Percentiles rank a stretch among this genome's conserved stretches.
Conservation (phyloP, 2,797 vertebrate species). For the Alosa sapidissima region DNA sequence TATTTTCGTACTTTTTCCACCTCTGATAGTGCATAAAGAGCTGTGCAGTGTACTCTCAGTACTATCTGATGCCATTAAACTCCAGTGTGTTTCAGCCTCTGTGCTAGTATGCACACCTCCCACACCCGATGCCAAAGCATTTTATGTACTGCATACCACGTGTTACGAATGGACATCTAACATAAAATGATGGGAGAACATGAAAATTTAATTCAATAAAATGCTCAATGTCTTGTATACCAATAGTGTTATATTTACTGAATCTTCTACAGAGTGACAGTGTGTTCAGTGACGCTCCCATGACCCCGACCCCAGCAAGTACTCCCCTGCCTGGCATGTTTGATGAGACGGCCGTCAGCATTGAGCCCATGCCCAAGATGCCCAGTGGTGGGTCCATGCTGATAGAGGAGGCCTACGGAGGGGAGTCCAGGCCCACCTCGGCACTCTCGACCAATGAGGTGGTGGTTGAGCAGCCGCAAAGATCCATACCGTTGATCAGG, state of each 20-base stretch:
- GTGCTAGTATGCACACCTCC: too few relatives aligned
- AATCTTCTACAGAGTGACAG: slow-evolving; percentile 45
- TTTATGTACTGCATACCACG: too few relatives aligned
- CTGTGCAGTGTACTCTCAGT: too few relatives aligned
- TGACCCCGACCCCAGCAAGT: slow-evolving; percentile 42
- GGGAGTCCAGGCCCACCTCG: slow-evolving; percentile 38
- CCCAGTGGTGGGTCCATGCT: slow-evolving; percentile 31
- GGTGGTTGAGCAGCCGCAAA: slow-evolving; percentile 50
- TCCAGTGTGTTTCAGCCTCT: too few relatives aligned
- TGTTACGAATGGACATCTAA: too few relatives aligned
- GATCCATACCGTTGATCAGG: slow-evolving; percentile 39
- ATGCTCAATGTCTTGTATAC: not conserved
- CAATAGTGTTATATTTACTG: not conserved
- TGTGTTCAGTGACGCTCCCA: slow-evolving; percentile 41
- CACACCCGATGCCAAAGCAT: too few relatives aligned
- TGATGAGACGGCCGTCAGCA: slow-evolving; percentile 45
- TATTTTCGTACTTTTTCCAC: too few relatives aligned
- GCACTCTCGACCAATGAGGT: slow-evolving; percentile 39
- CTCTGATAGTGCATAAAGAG: too few relatives aligned
- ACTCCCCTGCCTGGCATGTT: slow-evolving; percentile 40
- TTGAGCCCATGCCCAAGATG: slow-evolving; percentile 34
- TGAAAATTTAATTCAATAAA: not conserved
- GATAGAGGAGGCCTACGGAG: slow-evolving; percentile 43
- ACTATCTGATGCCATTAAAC: too few relatives aligned
- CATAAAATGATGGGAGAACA: not conserved